A percentile compares a stretch with the other conserved stretches of the same genome.
These are phyloP conservation scores for Elgaria multicarinata DNA, from an alignment of 2,113 vertebrate species.

Conservation along the genomic window DNA sequence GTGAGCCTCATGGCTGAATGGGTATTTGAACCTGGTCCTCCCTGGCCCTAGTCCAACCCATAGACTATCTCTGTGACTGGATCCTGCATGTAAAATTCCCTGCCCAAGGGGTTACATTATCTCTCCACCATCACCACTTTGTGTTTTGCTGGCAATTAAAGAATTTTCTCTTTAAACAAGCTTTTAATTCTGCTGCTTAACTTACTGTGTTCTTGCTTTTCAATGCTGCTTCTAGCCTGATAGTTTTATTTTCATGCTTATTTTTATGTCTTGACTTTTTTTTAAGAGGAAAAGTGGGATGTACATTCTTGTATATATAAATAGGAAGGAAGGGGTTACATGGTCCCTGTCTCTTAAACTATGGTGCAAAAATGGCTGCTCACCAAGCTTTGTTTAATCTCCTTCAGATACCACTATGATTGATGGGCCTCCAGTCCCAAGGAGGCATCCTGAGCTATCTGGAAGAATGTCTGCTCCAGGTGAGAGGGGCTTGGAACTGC, in stretches of 20 bases:
- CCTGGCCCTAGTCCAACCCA: not conserved
- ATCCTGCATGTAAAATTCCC: not conserved
- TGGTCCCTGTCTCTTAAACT: not conserved
- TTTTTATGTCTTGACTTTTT: too few species aligned
- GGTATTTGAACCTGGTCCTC: not conserved
- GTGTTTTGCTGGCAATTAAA: not conserved
- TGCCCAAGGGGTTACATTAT: not conserved
- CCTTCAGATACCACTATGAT: conserved; percentile 71
- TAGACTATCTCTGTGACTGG: not conserved
- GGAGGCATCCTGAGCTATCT: conserved; percentile 81
- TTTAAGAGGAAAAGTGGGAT: not conserved
- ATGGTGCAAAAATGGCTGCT: not conserved
- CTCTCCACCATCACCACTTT: not conserved
- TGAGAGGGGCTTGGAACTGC: conserved; percentile 48
- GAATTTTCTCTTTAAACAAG: not conserved
- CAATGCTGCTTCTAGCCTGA: not conserved
- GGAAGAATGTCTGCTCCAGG: conserved; percentile 82
- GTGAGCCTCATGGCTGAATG: not conserved
- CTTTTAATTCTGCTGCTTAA: not conserved
- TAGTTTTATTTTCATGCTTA: not conserved
- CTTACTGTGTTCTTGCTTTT: not conserved
- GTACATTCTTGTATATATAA: not conserved
- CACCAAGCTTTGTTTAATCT: not conserved
- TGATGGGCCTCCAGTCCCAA: conserved; percentile 66
- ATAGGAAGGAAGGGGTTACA: not conserved